Evolutionary conservation across 2,888 invertebrate genomes (phyloP).

Genomic region (Acanthosepion pharaonis): DNA sequence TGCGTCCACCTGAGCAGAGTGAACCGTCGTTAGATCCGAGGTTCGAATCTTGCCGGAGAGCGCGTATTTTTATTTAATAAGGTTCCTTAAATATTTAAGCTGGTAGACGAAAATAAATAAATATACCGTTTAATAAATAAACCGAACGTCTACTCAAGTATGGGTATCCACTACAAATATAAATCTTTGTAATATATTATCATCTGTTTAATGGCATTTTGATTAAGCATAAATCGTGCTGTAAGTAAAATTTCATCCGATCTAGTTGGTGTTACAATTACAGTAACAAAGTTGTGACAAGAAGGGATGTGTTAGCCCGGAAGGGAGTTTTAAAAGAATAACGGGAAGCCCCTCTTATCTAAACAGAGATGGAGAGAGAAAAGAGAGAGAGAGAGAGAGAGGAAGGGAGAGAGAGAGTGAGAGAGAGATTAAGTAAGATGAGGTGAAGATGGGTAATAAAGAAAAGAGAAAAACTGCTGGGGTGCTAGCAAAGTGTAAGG

Average conservation of each 20-base stretch:
- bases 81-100: too few species aligned
- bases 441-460: neutral
- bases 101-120: too few species aligned
- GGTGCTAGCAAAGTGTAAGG: neutral
- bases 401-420: neutral
- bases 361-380: neutral
- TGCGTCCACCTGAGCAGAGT: too few species aligned
- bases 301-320: neutral
- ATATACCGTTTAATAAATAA: too few species aligned
- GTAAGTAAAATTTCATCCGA: neutral
- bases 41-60: too few species aligned
- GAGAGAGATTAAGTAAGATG: neutral
- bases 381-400: neutral
- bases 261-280: neutral
- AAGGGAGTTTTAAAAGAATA: neutral
- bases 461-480: neutral
- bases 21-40: too few species aligned
- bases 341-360: neutral
- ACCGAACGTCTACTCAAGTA: too few species aligned
- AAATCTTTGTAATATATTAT: too few species aligned
- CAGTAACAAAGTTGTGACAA: neutral
- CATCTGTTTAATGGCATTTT: neutral
- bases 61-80: too few species aligned
- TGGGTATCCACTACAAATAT: too few species aligned
- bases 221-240: neutral